Conservation (phyloP, 2,113 vertebrate species). For the Caranx melampygus region DNA sequence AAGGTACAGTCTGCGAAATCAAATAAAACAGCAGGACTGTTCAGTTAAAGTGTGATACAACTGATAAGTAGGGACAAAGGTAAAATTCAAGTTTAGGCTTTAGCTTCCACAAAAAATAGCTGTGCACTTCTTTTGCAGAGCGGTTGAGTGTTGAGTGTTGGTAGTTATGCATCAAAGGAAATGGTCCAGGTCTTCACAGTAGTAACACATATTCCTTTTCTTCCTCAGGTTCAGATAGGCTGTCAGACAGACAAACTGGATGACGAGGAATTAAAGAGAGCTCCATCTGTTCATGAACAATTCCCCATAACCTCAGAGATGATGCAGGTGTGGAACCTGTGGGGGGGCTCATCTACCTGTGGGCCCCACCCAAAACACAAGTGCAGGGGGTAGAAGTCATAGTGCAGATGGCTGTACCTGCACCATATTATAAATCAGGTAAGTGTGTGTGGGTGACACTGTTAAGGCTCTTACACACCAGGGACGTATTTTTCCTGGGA, state of each 20-base stretch:
- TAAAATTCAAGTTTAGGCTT: no score
- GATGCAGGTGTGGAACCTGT: constrained; percentile 78
- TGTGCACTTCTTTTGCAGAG: background rate
- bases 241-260: constrained; percentile 83
- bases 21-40: background rate
- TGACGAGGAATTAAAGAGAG: constrained; percentile 60
- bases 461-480: background rate
- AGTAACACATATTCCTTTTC: background rate
- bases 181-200: background rate
- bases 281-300: constrained; percentile 68
- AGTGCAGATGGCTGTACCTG: constrained; percentile 76
- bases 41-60: background rate
- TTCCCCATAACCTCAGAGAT: constrained; percentile 69
- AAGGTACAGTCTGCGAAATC: constrained; percentile 62
- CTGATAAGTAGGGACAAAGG: no score
- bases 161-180: background rate
- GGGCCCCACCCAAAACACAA: constrained; percentile 74
- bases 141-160: background rate
- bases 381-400: constrained; percentile 56
- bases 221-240: constrained; percentile 81
- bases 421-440: constrained; percentile 84
- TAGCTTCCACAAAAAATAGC: background rate
- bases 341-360: constrained; percentile 83
- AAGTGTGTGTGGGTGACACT: constrained; percentile 4
- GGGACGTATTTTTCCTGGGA: no score